These are phyloP conservation scores for Erethizon dorsatum DNA, from an alignment of 2,797 vertebrate genomes.

Conservation along the genomic window DNA sequence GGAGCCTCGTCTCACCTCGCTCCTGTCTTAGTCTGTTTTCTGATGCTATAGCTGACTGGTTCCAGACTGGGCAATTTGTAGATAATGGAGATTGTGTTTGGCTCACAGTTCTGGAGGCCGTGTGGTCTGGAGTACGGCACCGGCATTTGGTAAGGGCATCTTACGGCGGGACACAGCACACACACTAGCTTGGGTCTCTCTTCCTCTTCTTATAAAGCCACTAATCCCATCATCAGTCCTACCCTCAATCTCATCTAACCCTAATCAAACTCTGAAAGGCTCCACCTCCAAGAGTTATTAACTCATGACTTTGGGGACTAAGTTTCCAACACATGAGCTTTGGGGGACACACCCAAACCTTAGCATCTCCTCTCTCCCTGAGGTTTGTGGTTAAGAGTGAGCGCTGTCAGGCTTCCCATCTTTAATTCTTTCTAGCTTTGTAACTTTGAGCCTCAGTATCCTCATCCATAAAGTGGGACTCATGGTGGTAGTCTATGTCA, in stretches of 20 bases:
- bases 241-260: neutral
- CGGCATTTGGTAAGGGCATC: neutral
- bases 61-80: neutral
- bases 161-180: no score
- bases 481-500: fast-evolving
- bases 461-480: neutral
- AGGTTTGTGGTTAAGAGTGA: neutral
- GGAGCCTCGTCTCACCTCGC: neutral
- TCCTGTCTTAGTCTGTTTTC: neutral
- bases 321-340: neutral
- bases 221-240: neutral
- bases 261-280: neutral
- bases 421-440: neutral
- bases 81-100: neutral
- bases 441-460: neutral
- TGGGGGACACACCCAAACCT: neutral
- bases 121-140: neutral
- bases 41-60: neutral
- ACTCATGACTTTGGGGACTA: neutral
- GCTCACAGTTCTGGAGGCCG: neutral
- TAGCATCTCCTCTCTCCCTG: neutral
- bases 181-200: no score
- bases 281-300: neutral
- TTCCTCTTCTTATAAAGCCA: neutral
- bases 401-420: neutral